phyloP scores from a whole-genome alignment of 2,797 vertebrate genomes.

The Macroramphosus scolopax region DNA sequence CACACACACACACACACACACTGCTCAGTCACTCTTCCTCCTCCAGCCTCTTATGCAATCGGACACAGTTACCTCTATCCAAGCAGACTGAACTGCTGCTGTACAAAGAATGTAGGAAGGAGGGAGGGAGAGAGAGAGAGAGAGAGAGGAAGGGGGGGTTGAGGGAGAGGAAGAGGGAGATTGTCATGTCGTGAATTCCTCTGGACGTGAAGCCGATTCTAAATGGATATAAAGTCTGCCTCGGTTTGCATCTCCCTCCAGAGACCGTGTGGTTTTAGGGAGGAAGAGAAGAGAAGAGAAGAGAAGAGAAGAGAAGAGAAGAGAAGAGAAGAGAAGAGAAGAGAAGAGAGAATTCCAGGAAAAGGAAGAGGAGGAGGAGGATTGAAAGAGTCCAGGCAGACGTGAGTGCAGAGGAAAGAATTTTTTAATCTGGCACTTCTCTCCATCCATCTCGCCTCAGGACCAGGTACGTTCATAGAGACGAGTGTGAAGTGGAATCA shows the following conservation, averaged over 20 bases:
- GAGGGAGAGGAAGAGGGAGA: not conserved
- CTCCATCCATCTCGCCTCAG: slow-evolving; percentile 21
- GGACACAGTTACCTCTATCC: slow-evolving; percentile 44
- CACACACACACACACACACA: not conserved
- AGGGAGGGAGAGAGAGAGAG: not conserved
- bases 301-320: not conserved
- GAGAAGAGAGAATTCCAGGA: slow-evolving; percentile 4
- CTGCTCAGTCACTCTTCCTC: slow-evolving; percentile 24
- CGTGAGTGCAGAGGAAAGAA: slow-evolving; percentile 62
- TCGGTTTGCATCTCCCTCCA: slow-evolving; percentile 37
- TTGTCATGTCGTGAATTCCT: slow-evolving; percentile 43
- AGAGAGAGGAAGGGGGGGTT: no score
- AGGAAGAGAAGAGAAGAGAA: not conserved
- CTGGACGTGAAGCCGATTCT: slow-evolving; percentile 47
- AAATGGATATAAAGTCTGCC: slow-evolving; percentile 74
- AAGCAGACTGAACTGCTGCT: slow-evolving; percentile 42
- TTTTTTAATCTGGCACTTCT: slow-evolving; percentile 51
- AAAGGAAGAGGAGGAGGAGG: not conserved
- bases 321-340: not conserved
- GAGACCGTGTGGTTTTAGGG: not conserved
- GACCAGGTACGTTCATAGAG: slow-evolving; percentile 45
- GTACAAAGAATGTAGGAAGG: slow-evolving; percentile 17
- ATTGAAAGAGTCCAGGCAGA: slow-evolving; percentile 32
- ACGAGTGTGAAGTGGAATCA: not conserved
- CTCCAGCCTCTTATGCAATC: slow-evolving; percentile 47